Base-by-base conservation (phyloP, 2,888 invertebrate species). In the Ligdia adustata region DNA sequence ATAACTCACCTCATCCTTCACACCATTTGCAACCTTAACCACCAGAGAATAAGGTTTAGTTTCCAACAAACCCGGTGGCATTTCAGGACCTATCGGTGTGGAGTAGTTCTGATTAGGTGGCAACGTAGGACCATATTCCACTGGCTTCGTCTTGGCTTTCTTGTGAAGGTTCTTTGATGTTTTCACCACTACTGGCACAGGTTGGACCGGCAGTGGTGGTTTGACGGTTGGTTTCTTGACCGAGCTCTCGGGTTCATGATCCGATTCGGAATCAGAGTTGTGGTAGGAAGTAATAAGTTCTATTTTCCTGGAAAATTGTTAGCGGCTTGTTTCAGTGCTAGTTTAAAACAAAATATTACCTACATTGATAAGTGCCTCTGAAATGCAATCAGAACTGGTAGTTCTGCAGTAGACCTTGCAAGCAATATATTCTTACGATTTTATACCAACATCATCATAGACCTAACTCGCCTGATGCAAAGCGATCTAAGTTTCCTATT, bases 271-370 rank as follows among this genome's bases (percentile, higher is more conserved):
- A 41, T 91, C 91, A 0, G 91, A 90, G 57, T 91, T 82, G 65
- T 86, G 81, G 58, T 87, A 92, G 14, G 91, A 91, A 11, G 92
- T 92, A 42, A 92, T 92, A 26, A 92, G 67, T 73, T 92, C 92
- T 57, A 92, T 92, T 84, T 89, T 91, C 45, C 92, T 92, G 81
- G 11, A 75, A 72, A 33, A n/a, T n/a, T n/a, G n/a, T n/a, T 6
- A 6, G n/a, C n/a, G n/a, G n/a, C n/a, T n/a, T n/a, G n/a, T n/a
- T n/a, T n/a, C n/a, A n/a, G n/a, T n/a, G n/a, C n/a, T n/a, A n/a
- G n/a, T n/a, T n/a, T n/a, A n/a, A n/a, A n/a, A n/a, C n/a, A n/a
- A n/a, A n/a, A n/a, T n/a, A n/a, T n/a, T n/a, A n/a, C n/a, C n/a
- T n/a, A n/a, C n/a, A n/a, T n/a, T n/a, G n/a, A n/a, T n/a, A n/a